Conservation (phyloP, 2,797 vertebrate species). For the Danio choprae region DNA sequence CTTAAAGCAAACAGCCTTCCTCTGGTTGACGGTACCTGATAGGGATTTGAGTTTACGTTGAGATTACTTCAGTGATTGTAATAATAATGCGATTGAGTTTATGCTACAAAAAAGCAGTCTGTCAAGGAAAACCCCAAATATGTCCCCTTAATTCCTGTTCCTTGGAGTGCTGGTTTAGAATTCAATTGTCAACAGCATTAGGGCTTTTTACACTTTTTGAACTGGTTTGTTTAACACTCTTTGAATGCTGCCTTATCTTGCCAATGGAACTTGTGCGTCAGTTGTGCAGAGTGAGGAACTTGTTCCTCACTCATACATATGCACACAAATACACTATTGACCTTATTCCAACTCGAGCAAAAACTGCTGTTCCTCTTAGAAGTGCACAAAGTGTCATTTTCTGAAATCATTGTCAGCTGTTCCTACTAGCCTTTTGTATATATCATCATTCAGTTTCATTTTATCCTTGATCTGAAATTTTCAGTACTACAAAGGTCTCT, state of each 20-base stretch:
- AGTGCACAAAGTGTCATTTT: slow-evolving; percentile 29
- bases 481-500: slow-evolving; percentile 43
- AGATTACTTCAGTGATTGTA: slow-evolving; percentile 42
- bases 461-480: slow-evolving; percentile 16
- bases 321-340: neutral
- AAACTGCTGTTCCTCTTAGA: neutral
- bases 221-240: too few relatives aligned
- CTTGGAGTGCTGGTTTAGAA: slow-evolving; percentile 7
- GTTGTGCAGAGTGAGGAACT: too few relatives aligned
- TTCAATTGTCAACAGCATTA: neutral
- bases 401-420: slow-evolving; percentile 46
- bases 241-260: too few relatives aligned
- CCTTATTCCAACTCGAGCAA: neutral
- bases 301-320: neutral
- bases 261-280: too few relatives aligned
- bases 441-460: slow-evolving; percentile 24
- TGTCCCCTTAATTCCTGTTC: slow-evolving; percentile 8
- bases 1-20: slow-evolving; percentile 62
- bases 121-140: neutral
- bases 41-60: slow-evolving; percentile 28
- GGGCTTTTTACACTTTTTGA: too few relatives aligned
- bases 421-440: slow-evolving; percentile 6
- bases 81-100: slow-evolving; percentile 59
- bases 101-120: slow-evolving; percentile 57
- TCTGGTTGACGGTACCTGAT: slow-evolving; percentile 47